These are phyloP conservation scores for Benthosema pterotum DNA, from an alignment of 2,797 vertebrate species.

Conservation along the genomic window DNA sequence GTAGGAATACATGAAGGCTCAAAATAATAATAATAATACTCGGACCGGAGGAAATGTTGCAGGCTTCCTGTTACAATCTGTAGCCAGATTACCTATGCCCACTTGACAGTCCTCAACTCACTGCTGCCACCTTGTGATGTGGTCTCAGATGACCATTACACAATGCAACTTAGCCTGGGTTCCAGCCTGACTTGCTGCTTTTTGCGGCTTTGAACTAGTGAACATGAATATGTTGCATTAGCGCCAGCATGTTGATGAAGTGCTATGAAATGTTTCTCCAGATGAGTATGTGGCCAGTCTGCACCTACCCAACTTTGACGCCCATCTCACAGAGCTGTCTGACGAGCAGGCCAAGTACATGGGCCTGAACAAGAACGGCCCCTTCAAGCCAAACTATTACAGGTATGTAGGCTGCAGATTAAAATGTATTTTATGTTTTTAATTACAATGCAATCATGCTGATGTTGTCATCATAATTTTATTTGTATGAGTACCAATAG, in stretches of 20 bases:
- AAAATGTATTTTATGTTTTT: background rate
- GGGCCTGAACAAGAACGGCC: constrained; percentile 98
- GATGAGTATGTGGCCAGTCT: constrained; percentile 97
- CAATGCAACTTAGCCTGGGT: too few species aligned
- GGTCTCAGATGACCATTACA: constrained; percentile 6
- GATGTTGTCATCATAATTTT: too few species aligned
- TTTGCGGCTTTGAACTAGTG: too few species aligned
- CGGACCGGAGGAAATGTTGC: too few species aligned
- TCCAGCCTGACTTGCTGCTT: too few species aligned
- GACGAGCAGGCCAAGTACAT: constrained; percentile 99
- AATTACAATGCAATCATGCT: too few species aligned
- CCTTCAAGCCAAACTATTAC: constrained; percentile 99
- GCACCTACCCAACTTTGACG: constrained; percentile 95
- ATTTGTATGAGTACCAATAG: too few species aligned
- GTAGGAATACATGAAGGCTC: too few species aligned
- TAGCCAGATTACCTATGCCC: background rate
- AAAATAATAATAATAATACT: too few species aligned
- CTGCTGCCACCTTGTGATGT: constrained; percentile 44
- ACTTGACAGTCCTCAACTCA: constrained; percentile 15
- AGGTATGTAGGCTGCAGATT: constrained; percentile 76
- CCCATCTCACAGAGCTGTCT: constrained; percentile 94
- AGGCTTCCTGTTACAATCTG: background rate
- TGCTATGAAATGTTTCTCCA: constrained; percentile 55
- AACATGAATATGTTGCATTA: background rate
- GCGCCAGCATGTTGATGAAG: too few species aligned